Evolutionary conservation across 30 jellyfish, hydroid and myxozoan genomes (phyloP), one percentile per base, ranked within the genome.

Genomic region (Pelagia noctiluca): DNA sequence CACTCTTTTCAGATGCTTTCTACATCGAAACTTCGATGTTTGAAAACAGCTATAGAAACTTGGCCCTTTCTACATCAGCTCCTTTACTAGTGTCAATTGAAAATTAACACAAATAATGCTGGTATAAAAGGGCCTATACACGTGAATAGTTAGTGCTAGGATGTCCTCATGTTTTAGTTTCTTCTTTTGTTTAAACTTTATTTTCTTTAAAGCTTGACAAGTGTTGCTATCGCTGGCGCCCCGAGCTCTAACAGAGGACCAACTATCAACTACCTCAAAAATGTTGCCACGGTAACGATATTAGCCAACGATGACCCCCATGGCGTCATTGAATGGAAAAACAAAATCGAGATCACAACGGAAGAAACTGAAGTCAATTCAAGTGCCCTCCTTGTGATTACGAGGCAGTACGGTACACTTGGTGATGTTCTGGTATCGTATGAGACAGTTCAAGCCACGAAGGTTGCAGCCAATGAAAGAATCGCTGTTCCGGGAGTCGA

Each of bases 231-330:
- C 0, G 73, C 70, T 37, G 97, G 96, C 22, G 38, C 75, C 8
- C 62, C 93, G 13, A 37, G 52, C 28, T 71, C 88, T 19, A 84
- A 71, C 78, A 77, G 83, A 49, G 96, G 97, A 34, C 96, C 97
- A 63, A 65, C 98, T 8, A 82, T 93, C 22, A 87, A 93, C 76
- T 88, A 74, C 33, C 82, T 73, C 33, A 87, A 80, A 64, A 76
- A 80, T 73, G 19, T 87, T 24, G 83, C 93, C 36, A 18, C 47
- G 12, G 78, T 90, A 46, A 84, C 93, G 22, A 74, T 90, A 33
- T 77, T 80, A 36, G 96, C 97, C 31, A 90, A 90, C 76, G 89
- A 90, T 35, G 88, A 90, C 28, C 97, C 97, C 0, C 85, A 81
- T 57, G 97, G 97, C 13, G 89, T 84, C 0, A 64, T 93, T 24